Evolutionary conservation across 2,113 vertebrate genomes (phyloP).

Genomic region (Labeo rohita): DNA sequence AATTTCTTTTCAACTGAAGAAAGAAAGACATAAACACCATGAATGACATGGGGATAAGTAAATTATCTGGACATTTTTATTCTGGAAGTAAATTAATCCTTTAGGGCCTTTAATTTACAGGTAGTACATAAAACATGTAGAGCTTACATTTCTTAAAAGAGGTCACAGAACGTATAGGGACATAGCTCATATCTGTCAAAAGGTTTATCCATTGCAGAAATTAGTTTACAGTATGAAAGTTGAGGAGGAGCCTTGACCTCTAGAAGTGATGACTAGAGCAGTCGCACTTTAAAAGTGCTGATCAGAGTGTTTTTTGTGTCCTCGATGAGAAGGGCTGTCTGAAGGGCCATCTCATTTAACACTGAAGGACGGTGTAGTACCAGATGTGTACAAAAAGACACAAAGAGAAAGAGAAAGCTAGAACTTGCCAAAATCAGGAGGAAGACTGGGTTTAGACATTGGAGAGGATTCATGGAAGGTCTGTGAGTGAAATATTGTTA

Average conservation of each 20-base stretch:
- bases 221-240: neutral
- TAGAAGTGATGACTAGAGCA: slow-evolving; percentile 13
- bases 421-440: neutral
- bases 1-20: too few species aligned
- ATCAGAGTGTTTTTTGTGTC: neutral
- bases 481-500: slow-evolving; percentile 20
- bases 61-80: too few species aligned
- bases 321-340: neutral
- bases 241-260: slow-evolving; percentile 17
- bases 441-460: neutral
- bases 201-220: neutral
- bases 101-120: neutral
- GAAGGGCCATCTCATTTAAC: slow-evolving; percentile 21
- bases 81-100: too few species aligned
- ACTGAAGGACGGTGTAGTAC: neutral
- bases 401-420: neutral
- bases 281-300: slow-evolving; percentile 8
- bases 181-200: neutral
- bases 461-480: slow-evolving; percentile 16
- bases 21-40: too few species aligned
- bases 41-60: too few species aligned
- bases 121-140: neutral
- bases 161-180: neutral
- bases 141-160: neutral
- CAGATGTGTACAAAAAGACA: slow-evolving; percentile 16